These are phyloP conservation scores for Eugnorisma glareosa DNA, from an alignment of 2,888 invertebrate genomes.

Conservation along the genomic window DNA sequence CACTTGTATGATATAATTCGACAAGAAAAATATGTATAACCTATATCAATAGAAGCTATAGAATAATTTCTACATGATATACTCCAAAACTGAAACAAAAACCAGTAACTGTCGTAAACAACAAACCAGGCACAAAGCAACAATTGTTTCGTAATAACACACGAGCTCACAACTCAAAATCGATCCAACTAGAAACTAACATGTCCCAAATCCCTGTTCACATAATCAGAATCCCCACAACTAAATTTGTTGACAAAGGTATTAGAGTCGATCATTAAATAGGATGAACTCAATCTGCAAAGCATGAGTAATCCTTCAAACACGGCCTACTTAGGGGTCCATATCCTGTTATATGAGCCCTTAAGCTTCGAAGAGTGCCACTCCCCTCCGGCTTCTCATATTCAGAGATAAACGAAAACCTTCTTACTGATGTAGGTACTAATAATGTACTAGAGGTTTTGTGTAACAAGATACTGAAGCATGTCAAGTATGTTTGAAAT, in stretches of 20 bases:
- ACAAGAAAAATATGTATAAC: not conserved
- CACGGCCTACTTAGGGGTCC: constrained; percentile 60
- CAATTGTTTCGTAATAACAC: constrained; percentile 24
- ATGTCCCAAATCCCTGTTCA: constrained; percentile 30
- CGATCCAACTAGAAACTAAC: constrained; percentile 25
- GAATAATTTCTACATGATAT: not conserved
- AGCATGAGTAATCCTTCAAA: constrained; percentile 66
- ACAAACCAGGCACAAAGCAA: not conserved
- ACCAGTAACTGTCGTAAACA: not conserved
- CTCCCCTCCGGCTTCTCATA: constrained; percentile 54
- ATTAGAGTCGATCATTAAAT: constrained; percentile 60
- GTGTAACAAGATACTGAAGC: constrained; percentile 51
- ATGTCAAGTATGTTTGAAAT: constrained; percentile 48
- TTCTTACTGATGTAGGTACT: constrained; percentile 54
- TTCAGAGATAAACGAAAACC: constrained; percentile 60
- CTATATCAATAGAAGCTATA: not conserved
- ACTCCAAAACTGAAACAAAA: not conserved
- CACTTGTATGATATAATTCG: not conserved
- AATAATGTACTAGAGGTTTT: constrained; percentile 59
- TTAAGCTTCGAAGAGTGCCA: constrained; percentile 62
- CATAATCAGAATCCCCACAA: constrained; percentile 34
- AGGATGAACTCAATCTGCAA: constrained; percentile 63
- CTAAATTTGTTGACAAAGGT: constrained; percentile 62
- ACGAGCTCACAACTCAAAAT: constrained; percentile 23
- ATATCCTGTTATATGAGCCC: constrained; percentile 64